Conservation (phyloP, 2,797 vertebrate species). For the Etheostoma perlongum region DNA sequence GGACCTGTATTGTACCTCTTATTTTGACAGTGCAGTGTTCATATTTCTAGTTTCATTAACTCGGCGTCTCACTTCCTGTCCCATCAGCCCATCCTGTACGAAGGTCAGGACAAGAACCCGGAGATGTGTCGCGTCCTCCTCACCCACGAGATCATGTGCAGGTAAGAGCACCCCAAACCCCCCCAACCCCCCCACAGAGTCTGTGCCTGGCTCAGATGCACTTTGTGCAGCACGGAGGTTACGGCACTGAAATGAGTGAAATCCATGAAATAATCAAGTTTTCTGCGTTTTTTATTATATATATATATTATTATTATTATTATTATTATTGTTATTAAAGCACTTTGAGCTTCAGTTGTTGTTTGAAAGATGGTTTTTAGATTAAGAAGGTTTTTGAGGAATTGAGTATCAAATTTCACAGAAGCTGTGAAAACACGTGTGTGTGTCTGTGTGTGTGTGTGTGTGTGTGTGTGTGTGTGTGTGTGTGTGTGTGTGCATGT, state of each 20-base stretch:
- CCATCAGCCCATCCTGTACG: constrained; percentile 90
- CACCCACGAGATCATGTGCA: constrained; percentile 97
- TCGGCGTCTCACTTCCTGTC: constrained; percentile 4
- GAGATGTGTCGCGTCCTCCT: constrained; percentile 95
- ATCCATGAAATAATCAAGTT: too few species aligned
- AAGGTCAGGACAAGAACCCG: constrained; percentile 95
- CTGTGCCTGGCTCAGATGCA: too few species aligned
- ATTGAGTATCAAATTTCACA: neutral
- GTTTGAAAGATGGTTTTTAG: neutral
- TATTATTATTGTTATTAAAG: neutral
- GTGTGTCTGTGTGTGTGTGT: neutral
- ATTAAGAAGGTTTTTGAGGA: neutral
- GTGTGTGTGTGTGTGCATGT: neutral
- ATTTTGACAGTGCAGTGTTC: too few species aligned
- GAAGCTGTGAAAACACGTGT: neutral
- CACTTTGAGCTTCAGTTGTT: neutral
- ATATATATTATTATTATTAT: neutral
- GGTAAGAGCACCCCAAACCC: constrained; percentile 76
- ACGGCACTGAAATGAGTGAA: too few species aligned
- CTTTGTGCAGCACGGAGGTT: too few species aligned
- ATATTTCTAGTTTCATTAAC: too few species aligned
- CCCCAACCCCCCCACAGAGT: too few species aligned
- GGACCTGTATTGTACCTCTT: too few species aligned
- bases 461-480: neutral
- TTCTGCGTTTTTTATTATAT: too few species aligned